A percentile compares a stretch with the other conserved stretches of the same genome.
Conservation (phyloP, 1,140 invertebrate genomes). For the Trigoniulus corallinus region DNA sequence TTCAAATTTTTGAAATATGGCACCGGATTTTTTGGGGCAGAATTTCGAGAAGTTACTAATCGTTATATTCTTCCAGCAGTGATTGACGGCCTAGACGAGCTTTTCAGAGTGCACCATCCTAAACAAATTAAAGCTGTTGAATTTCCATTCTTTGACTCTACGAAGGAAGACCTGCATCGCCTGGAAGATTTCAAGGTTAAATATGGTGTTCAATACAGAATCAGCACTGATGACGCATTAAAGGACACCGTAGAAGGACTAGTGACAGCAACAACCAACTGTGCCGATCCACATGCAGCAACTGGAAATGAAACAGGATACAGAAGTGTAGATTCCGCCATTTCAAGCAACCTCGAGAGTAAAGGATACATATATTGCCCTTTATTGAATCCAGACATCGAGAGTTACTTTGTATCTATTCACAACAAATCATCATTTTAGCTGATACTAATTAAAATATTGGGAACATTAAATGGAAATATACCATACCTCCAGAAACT, state of each 20-base stretch:
- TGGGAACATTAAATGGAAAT: no score
- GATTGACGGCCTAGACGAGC: no score
- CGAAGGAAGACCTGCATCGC: no score
- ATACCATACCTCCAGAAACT: no score
- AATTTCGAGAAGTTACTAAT: no score
- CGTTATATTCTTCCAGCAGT: no score
- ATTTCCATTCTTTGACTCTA: constrained; percentile 7
- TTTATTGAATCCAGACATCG: no score
- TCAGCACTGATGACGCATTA: constrained; percentile 7
- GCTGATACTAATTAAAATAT: no score
- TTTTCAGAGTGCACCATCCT: constrained; percentile 5
- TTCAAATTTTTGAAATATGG: no score
- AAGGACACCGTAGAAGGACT: constrained; percentile 1
- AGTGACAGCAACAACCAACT: constrained; percentile 9
- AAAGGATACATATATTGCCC: constrained; percentile 9
- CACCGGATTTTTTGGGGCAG: no score
- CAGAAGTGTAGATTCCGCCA: constrained; percentile 5
- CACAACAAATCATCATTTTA: no score
- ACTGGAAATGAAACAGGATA: constrained; percentile 10
- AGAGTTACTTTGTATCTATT: no score
- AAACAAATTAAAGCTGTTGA: constrained; percentile 5
- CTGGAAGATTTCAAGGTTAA: constrained; percentile 1
- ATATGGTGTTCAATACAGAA: not conserved
- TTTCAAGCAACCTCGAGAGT: constrained; percentile 6
- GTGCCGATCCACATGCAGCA: constrained; percentile 8